Evolutionary conservation across 2,797 vertebrate species (phyloP).

Genomic region (Gila robusta): DNA sequence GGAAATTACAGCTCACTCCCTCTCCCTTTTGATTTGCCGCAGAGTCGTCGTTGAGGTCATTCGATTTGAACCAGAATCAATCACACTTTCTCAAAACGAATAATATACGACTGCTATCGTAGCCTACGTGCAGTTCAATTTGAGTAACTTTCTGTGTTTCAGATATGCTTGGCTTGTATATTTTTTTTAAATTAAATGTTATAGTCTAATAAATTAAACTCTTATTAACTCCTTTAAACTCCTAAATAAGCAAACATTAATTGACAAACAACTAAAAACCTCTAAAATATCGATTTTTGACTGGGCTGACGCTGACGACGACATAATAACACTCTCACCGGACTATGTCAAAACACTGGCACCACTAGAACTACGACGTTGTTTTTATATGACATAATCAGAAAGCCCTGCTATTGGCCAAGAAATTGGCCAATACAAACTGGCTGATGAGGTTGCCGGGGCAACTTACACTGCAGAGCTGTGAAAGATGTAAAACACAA

Average conservation of each 20-base stretch:
- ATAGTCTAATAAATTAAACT: background rate
- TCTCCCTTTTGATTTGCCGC: conserved; percentile 61
- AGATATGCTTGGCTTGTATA: background rate
- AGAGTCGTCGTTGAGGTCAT: conserved; percentile 69
- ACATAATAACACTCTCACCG: conserved; percentile 4
- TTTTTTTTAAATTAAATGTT: background rate
- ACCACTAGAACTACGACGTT: conserved; percentile 53
- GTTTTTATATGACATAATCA: conserved; percentile 74
- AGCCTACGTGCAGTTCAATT: background rate
- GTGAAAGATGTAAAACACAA: conserved; percentile 34
- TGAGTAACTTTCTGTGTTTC: background rate
- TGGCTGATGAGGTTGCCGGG: conserved; percentile 65
- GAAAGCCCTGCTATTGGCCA: conserved; percentile 54
- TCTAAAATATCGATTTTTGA: background rate
- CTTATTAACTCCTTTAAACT: background rate
- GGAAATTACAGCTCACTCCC: conserved; percentile 17
- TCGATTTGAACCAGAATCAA: conserved; percentile 18
- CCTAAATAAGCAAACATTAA: background rate
- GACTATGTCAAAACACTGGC: conserved; percentile 37
- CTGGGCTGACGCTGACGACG: background rate
- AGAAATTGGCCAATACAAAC: conserved; percentile 59
- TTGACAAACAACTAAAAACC: background rate
- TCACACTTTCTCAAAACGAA: background rate
- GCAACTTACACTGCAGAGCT: conserved; percentile 70
- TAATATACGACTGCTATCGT: background rate